Conservation (phyloP, 2,797 vertebrate genomes). For the Danio aesculapii region DNA sequence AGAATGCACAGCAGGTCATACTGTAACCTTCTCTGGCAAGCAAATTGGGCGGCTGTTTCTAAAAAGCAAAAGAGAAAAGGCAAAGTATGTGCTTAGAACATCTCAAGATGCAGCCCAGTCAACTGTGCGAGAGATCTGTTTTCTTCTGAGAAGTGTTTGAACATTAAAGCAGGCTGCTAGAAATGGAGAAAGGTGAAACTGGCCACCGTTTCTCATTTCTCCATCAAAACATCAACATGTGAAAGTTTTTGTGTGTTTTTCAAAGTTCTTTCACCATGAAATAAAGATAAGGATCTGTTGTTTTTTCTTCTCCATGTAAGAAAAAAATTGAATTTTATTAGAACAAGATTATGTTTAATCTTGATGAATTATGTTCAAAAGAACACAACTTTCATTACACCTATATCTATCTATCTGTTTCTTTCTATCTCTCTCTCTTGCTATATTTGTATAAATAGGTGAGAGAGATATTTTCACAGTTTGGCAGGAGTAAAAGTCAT, state of each 20-base stretch:
- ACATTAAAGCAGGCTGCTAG: not conserved
- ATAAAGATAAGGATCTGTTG: slow-evolving; percentile 31
- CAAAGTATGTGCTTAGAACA: slow-evolving; percentile 40
- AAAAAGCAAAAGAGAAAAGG: slow-evolving; percentile 54
- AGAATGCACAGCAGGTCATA: slow-evolving; percentile 49
- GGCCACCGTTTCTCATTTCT: slow-evolving; percentile 13
- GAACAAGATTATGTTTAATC: not conserved
- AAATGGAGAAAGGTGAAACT: not conserved
- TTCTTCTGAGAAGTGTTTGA: slow-evolving; percentile 19
- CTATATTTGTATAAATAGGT: no score
- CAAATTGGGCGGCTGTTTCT: slow-evolving; percentile 54
- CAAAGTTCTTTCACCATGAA: not conserved
- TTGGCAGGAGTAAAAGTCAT: no score
- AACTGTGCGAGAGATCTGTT: slow-evolving; percentile 1
- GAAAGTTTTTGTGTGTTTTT: slow-evolving; percentile 3
- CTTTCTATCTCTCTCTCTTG: no score
- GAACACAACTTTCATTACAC: not conserved
- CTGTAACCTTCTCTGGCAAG: slow-evolving; percentile 47
- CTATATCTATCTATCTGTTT: no score
- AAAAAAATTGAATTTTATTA: slow-evolving; percentile 9
- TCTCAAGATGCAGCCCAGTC: slow-evolving; percentile 29
- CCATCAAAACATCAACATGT: not conserved
- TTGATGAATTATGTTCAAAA: not conserved
- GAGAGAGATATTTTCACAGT: no score
- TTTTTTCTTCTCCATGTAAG: not conserved